These are phyloP conservation scores for Nipponacmea schrenckii DNA, from an alignment of 2,888 invertebrate species.

Conservation along the genomic window DNA sequence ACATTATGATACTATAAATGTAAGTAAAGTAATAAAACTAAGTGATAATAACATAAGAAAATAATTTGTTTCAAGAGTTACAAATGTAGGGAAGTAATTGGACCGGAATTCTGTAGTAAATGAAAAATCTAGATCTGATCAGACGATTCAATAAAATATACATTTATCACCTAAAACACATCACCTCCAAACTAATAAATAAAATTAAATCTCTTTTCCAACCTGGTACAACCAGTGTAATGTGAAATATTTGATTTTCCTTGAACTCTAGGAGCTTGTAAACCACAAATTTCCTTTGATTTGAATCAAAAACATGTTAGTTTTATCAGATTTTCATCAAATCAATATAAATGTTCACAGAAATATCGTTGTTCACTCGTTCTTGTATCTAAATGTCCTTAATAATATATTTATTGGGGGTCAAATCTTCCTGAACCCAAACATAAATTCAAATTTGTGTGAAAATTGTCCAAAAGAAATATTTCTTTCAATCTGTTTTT, in stretches of 20 bases:
- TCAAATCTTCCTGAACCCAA: too few relatives aligned
- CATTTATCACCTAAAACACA: neutral
- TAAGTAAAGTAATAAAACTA: too few relatives aligned
- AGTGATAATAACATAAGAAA: too few relatives aligned
- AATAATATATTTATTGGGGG: neutral
- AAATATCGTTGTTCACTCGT: neutral
- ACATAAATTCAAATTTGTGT: too few relatives aligned
- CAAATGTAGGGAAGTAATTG: too few relatives aligned
- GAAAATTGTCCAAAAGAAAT: too few relatives aligned
- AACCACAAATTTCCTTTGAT: neutral
- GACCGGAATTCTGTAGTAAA: too few relatives aligned
- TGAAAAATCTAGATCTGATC: neutral
- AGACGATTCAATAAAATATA: neutral
- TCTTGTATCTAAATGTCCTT: neutral
- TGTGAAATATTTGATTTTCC: slow-evolving; percentile 2
- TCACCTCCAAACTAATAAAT: neutral
- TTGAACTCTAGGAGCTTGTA: neutral
- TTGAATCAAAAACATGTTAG: neutral
- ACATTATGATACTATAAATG: too few relatives aligned
- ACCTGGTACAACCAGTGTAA: neutral
- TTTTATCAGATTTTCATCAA: neutral
- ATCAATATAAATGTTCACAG: neutral
- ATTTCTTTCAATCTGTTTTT: too few relatives aligned
- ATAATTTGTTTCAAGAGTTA: too few relatives aligned
- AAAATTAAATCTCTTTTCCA: neutral